A percentile compares a stretch with the other conserved stretches of the same genome.
Evolutionary conservation across 2,888 invertebrate species (phyloP).

Genomic region (Tenthredo notha): DNA sequence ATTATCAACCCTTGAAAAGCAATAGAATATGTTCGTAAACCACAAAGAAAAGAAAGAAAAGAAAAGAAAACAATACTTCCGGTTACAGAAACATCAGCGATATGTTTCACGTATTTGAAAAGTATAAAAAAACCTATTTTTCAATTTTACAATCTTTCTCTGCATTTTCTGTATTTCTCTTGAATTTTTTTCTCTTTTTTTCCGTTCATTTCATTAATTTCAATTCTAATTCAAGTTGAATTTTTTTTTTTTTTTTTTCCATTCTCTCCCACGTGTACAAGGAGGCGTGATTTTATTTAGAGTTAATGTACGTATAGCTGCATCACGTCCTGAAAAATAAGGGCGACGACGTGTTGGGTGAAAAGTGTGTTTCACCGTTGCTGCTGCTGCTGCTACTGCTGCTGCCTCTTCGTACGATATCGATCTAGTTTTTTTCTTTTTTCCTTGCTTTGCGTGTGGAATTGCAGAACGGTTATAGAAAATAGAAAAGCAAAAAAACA

Average conservation of each 20-base stretch:
- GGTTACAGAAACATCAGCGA: background rate
- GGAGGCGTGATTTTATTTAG: conserved; percentile 37
- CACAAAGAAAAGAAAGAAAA: background rate
- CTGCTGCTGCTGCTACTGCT: background rate
- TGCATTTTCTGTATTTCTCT: no score
- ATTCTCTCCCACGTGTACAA: background rate
- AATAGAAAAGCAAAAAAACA: background rate
- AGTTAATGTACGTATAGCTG: conserved; percentile 16
- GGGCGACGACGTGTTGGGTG: conserved; percentile 45
- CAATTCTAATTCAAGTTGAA: background rate
- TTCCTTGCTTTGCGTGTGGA: background rate
- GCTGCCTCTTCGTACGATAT: conserved; percentile 15
- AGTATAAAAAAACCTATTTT: background rate
- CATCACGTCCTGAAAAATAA: conserved; percentile 34
- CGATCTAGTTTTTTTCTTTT: conserved; percentile 17
- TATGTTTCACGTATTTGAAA: background rate
- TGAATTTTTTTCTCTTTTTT: background rate
- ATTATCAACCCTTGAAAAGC: no score
- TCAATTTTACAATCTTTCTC: no score
- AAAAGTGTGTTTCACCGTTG: conserved; percentile 25
- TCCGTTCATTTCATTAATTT: no score
- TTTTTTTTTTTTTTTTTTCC: background rate
- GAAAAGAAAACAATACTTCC: background rate
- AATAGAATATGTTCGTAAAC: background rate
- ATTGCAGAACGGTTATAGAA: background rate